Base-by-base conservation (phyloP, 30 jellyfish, hydroid and myxozoan species). In the Aurelia aurita complex sp. Pacific region DNA sequence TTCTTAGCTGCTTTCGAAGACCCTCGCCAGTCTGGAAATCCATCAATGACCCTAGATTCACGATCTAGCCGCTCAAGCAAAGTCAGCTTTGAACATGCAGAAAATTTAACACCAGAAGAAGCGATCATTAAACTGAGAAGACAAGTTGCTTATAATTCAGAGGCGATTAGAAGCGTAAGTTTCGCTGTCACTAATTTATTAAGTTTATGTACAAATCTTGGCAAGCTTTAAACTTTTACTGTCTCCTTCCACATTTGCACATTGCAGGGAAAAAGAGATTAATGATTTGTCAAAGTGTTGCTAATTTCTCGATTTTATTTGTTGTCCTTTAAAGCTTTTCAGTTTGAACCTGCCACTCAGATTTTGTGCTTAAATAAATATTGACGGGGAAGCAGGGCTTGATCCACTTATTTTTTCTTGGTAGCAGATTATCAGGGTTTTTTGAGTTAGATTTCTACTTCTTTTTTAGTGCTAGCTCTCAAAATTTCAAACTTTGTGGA, bases 1-100 rank as follows among this genome's bases (percentile, higher is more conserved):
- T 85, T 85, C 36, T 66, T 85, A 4, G 67, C 88, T n/a, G 94
- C 94, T 16, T 85, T 85, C 52, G 88, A 85, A 43, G 88, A 85
- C 51, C 94, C 88, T 2, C 85, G 94, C 9, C 69, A 43, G 51
- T 74, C 94, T 7, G 67, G 83, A 10, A 85, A 74, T 61, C 64
- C 80, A 14, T 64, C 35, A 34, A 10, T 67, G n/a, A 34, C 88
- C 11, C 67, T 74, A 10, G 94, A 73, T 50, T 85, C 88, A 23
- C 88, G 74, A 36, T 40, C 85, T 0, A 65, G 88, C 61, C 1
- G 35, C 7, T 29, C 88, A 8, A 64, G 77, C 50, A 67, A 52
- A 64, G 84, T 74, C 62, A 85, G 54, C 64, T 85, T 85, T 35
- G 94, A 85, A 16, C 74, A 63, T 51, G 83, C 68, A 10, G 94